Conservation (phyloP, 2,888 invertebrate genomes). For the Drosophila emarginata region DNA sequence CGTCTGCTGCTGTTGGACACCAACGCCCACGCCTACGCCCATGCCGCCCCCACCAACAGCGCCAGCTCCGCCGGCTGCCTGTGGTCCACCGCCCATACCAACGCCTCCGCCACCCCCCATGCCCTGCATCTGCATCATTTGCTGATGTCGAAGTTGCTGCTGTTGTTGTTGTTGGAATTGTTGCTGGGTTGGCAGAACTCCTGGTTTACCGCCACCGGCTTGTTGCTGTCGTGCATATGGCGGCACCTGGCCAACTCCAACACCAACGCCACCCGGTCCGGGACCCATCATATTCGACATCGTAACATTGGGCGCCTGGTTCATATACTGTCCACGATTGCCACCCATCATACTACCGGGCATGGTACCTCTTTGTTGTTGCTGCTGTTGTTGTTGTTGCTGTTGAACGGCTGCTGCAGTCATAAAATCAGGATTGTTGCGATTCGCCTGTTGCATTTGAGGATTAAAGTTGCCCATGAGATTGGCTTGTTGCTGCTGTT, state of each 20-base stretch:
- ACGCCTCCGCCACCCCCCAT: conserved; percentile 69
- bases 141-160: conserved; percentile 89
- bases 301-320: conserved; percentile 91
- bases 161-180: conserved; percentile 84
- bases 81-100: conserved; percentile 79
- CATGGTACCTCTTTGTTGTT: conserved; percentile 69
- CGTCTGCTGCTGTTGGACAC: conserved; percentile 83
- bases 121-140: conserved; percentile 86
- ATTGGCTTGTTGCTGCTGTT: conserved; percentile 79
- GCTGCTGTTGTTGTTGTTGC: conserved; percentile 60
- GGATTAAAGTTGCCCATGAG: conserved; percentile 81
- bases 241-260: conserved; percentile 86
- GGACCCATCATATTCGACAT: conserved; percentile 86
- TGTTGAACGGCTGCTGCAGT: conserved; percentile 70
- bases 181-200: conserved; percentile 79
- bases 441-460: conserved; percentile 80
- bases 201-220: conserved; percentile 79
- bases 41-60: conserved; percentile 71
- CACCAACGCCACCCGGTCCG: conserved; percentile 65
- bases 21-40: conserved; percentile 80
- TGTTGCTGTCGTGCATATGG: conserved; percentile 87
- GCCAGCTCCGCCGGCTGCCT: conserved; percentile 70
- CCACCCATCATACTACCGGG: conserved; percentile 75
- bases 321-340: conserved; percentile 82
- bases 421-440: conserved; percentile 81